Evolutionary conservation across 2,113 vertebrate species (phyloP), one percentile per base, ranked within the genome.

Genomic region (Smithornis capensis): DNA sequence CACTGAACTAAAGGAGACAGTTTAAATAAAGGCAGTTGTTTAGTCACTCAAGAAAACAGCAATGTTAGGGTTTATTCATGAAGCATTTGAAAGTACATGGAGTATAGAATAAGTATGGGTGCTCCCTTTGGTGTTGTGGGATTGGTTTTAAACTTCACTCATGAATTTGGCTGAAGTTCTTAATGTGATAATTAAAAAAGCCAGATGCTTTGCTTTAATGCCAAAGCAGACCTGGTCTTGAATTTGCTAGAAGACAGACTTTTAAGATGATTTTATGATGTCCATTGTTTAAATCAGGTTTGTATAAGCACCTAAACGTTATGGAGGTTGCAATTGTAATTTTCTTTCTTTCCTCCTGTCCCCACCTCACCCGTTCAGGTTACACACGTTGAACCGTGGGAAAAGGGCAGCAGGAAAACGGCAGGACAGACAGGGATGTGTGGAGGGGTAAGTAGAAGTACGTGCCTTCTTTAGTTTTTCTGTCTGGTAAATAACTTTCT

Each of bases 391-490:
- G 99, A 99, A 69, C 99, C 99, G 2, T 99, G 99, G 99, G 99
- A 99, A 94, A 99, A 99, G 64, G 99, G 99, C 71, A 99, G 99
- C 97, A 98, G 99, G 95, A 99, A 99, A 97, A 99, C 99, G 37
- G 99, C 99, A 64, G 99, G 99, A 94, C 99, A 99, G 98, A 99
- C 99, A 96, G 99, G 99, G 98, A 99, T 99, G 99, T 99, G 99
- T 99, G 99, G 99, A 98, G 99, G 99, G 99, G 99, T 99, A 99
- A 99, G 99, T 99, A 99, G 99, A 99, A 99, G 99, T 99, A 99
- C 99, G 99, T 99, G 98, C 98, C 97, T 98, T 97, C 98, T 98
- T 97, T 96, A 97, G 89, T 98, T 98, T 97, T 97, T 97, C 93
- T 97, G 96, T 97, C 70, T 94, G 17, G 40, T 92, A 83, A 81